A percentile compares a stretch with the other conserved stretches of the same genome.
Conservation (phyloP, 2,888 invertebrate genomes). For the Parascotia fuliginaria region DNA sequence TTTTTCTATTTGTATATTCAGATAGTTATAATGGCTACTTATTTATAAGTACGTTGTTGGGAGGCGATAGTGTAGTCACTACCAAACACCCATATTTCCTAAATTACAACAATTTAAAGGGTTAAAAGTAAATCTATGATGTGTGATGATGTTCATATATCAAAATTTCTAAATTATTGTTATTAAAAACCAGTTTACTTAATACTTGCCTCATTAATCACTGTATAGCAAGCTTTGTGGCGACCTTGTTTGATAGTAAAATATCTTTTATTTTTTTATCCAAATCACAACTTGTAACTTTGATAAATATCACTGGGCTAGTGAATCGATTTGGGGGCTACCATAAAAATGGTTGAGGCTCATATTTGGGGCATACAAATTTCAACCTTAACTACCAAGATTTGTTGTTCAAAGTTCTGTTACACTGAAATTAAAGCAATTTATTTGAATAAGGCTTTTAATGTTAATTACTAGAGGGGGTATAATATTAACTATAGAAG, state of each 20-base stretch:
- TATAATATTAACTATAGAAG: constrained; percentile 22
- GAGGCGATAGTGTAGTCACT: no score
- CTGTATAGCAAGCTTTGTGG: not conserved
- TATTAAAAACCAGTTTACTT: no score
- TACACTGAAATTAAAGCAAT: not conserved
- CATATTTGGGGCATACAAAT: not conserved
- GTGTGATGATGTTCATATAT: no score
- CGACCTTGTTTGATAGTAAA: not conserved
- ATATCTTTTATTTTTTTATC: not conserved
- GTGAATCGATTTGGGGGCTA: not conserved
- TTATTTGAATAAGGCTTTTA: no score
- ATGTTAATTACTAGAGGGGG: constrained; percentile 5
- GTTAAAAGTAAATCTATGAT: no score
- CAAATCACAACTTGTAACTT: not conserved
- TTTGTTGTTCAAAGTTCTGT: not conserved
- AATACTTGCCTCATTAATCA: not conserved
- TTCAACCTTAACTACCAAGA: not conserved
- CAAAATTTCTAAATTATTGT: no score
- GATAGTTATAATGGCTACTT: no score
- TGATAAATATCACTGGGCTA: not conserved
- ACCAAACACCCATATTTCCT: no score
- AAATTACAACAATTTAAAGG: no score
- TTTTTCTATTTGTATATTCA: no score
- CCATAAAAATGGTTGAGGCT: not conserved
- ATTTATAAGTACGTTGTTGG: no score